Evolutionary conservation across 30 jellyfish, hydroid and myxozoan genomes (phyloP).

Genomic region (Aurelia aurita complex sp. Pacific): DNA sequence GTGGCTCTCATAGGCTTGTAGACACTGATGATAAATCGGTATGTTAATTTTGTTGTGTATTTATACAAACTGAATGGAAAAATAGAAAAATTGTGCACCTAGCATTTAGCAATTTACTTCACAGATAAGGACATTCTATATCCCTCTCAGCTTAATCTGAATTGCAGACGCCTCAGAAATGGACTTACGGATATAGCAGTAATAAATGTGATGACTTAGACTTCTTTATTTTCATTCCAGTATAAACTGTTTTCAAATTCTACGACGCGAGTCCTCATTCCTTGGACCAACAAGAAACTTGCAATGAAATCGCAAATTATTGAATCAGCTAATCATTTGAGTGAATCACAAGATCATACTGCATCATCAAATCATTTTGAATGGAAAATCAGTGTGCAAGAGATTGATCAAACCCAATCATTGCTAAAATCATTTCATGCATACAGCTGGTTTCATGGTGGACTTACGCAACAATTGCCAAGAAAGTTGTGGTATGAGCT

Average conservation of each 20-base stretch:
- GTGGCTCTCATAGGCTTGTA: background rate
- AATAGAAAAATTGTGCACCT: no score
- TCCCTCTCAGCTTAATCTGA: no score
- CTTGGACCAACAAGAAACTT: constrained; percentile 20
- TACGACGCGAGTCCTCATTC: background rate
- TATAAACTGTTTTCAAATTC: constrained; percentile 32
- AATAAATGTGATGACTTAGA: no score
- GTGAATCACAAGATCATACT: background rate
- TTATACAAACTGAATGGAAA: no score
- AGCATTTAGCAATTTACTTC: no score
- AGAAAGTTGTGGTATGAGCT: constrained; percentile 12
- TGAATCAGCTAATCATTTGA: background rate
- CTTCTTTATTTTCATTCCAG: background rate
- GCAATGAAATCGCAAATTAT: background rate
- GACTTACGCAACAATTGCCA: constrained; percentile 22
- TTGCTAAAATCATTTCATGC: background rate
- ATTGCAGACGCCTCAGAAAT: no score
- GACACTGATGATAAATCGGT: background rate
- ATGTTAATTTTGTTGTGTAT: background rate
- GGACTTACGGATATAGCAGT: no score
- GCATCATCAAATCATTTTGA: constrained; percentile 1
- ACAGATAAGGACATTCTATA: no score
- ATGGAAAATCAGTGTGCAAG: constrained; percentile 54
- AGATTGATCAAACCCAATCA: constrained; percentile 15
- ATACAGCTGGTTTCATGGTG: constrained; percentile 28